These are phyloP conservation scores for Diplazon laetatorius DNA, from an alignment of 2,888 invertebrate genomes.

Conservation along the genomic window DNA sequence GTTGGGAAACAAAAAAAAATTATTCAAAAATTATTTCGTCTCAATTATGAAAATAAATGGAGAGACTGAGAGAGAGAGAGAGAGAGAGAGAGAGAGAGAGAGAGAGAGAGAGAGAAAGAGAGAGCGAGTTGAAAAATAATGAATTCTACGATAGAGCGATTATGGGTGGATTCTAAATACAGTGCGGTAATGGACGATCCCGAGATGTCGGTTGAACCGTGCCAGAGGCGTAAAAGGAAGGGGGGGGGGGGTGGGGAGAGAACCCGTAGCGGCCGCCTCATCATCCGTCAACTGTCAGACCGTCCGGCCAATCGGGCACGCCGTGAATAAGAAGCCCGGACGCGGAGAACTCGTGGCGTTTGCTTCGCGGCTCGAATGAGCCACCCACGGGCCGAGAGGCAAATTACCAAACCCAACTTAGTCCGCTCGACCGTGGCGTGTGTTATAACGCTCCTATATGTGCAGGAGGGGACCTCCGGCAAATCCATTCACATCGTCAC, in stretches of 20 bases:
- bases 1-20: no score
- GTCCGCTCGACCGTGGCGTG: conserved; percentile 58
- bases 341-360: conserved; percentile 40
- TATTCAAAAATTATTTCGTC: no score
- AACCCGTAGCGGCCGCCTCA: conserved; percentile 79
- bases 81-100: no score
- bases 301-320: conserved; percentile 80
- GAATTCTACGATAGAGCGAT: conserved; percentile 32
- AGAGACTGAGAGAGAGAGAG: no score
- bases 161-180: conserved; percentile 40
- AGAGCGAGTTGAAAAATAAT: background rate
- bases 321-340: conserved; percentile 67
- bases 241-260: no score
- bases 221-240: conserved; percentile 77
- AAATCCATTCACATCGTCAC: conserved; percentile 15
- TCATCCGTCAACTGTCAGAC: conserved; percentile 83
- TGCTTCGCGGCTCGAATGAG: conserved; percentile 67
- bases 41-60: no score
- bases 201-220: conserved; percentile 19
- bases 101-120: background rate
- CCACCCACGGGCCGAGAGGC: conserved; percentile 78
- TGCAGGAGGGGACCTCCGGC: conserved; percentile 47
- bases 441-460: conserved; percentile 33
- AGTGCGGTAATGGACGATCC: conserved; percentile 75
- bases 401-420: conserved; percentile 71